Conservation (phyloP, 2,888 invertebrate genomes). For the Ernsta delagoae region DNA sequence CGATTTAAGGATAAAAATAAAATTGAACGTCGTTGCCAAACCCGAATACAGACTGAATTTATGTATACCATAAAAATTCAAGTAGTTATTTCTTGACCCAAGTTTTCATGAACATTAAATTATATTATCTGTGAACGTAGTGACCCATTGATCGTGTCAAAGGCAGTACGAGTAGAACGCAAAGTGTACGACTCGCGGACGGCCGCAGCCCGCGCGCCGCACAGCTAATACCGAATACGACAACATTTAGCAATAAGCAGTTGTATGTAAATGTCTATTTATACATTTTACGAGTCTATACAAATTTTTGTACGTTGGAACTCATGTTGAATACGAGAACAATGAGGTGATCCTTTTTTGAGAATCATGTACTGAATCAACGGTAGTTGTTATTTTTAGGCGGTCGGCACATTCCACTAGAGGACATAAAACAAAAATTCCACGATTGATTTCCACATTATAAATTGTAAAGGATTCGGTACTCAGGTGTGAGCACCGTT, state of each 20-base stretch:
- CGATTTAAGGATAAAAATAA: slow-evolving; percentile 49
- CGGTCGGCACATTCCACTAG: slow-evolving; percentile 85
- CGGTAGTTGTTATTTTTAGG: slow-evolving; percentile 81
- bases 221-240: slow-evolving; percentile 45
- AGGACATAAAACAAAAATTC: slow-evolving; percentile 78
- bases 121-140: slow-evolving; percentile 27
- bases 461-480: slow-evolving; percentile 78
- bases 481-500: slow-evolving; percentile 77
- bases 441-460: slow-evolving; percentile 82
- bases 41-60: slow-evolving; percentile 79
- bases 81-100: slow-evolving; percentile 61
- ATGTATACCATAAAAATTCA: slow-evolving; percentile 74
- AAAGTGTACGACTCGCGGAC: slow-evolving; percentile 44
- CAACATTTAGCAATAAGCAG: slow-evolving; percentile 83
- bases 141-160: slow-evolving; percentile 27
- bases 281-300: slow-evolving; percentile 84
- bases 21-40: slow-evolving; percentile 78
- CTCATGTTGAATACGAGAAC: slow-evolving; percentile 77
- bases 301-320: slow-evolving; percentile 82
- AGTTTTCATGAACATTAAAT: slow-evolving; percentile 46
- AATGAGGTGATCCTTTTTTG: slow-evolving; percentile 82
- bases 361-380: slow-evolving; percentile 82
- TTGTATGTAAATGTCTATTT: slow-evolving; percentile 83
- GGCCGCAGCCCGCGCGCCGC: slow-evolving; percentile 45
- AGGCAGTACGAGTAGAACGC: slow-evolving; percentile 7